These are phyloP conservation scores for Psophia crepitans DNA, from an alignment of 2,113 vertebrate genomes.

Conservation along the genomic window DNA sequence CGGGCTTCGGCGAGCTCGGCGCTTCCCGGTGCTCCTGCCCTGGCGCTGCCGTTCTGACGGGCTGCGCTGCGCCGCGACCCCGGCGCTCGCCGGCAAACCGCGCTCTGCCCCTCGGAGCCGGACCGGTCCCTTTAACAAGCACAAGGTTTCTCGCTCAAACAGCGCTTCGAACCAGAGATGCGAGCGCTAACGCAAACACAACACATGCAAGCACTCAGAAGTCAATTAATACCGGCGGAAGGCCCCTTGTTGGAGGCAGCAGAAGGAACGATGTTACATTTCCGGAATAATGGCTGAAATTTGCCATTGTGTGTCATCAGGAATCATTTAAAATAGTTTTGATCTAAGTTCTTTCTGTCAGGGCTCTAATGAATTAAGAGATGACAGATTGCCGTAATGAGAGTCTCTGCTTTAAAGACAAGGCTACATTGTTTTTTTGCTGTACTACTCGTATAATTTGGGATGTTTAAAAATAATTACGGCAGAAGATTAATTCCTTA, in stretches of 20 bases:
- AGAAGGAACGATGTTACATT: constrained; percentile 51
- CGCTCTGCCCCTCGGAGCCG: not conserved
- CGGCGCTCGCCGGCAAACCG: rapidly evolving
- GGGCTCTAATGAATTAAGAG: constrained; percentile 37
- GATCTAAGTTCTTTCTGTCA: constrained; percentile 27
- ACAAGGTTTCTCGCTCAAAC: not conserved
- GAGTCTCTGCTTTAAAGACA: not conserved
- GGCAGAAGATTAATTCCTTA: not conserved
- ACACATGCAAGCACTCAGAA: constrained; percentile 50
- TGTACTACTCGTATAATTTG: not conserved
- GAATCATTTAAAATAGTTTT: constrained; percentile 15
- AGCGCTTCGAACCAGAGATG: not conserved
- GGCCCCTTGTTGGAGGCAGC: not conserved
- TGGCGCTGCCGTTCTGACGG: not conserved
- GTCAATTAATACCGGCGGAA: constrained; percentile 6
- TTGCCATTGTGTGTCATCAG: constrained; percentile 29
- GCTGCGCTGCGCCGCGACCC: not conserved
- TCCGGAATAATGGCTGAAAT: constrained; percentile 30
- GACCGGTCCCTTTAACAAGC: not conserved
- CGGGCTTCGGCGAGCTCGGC: rapidly evolving
- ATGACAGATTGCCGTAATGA: constrained; percentile 29
- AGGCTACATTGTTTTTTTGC: not conserved
- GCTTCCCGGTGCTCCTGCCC: not conserved
- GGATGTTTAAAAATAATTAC: constrained; percentile 1
- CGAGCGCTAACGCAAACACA: not conserved